Evolutionary conservation across 2,797 vertebrate species (phyloP).

Genomic region (Acestrorhynchus altus): DNA sequence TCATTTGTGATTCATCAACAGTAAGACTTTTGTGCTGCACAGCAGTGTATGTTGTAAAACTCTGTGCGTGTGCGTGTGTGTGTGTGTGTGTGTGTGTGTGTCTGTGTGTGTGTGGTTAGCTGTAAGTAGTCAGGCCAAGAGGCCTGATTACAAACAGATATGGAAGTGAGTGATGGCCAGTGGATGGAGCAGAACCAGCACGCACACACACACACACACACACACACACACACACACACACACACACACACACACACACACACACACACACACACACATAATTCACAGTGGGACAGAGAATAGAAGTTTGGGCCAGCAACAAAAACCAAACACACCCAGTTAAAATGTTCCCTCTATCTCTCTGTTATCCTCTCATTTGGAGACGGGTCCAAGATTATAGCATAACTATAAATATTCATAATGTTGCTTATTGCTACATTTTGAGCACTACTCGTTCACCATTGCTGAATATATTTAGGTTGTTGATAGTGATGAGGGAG

Average conservation of each 20-base stretch:
- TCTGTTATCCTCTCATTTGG: not conserved
- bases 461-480: not conserved
- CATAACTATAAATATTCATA: conserved; percentile 7
- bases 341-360: conserved; percentile 14
- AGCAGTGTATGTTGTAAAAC: conserved; percentile 5
- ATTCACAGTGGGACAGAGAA: not conserved
- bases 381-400: not conserved
- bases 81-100: conserved; percentile 14
- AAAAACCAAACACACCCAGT: conserved; percentile 37
- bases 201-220: too few species aligned
- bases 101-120: conserved; percentile 36
- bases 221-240: conserved; percentile 7
- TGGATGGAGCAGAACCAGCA: conserved; percentile 42
- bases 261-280: conserved; percentile 10
- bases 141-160: conserved; percentile 58
- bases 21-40: not conserved
- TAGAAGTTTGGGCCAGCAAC: conserved; percentile 8
- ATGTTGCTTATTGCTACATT: not conserved
- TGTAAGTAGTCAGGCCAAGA: conserved; percentile 37
- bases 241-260: not conserved
- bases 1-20: conserved; percentile 2
- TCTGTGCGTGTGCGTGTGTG: conserved; percentile 15
- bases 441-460: not conserved
- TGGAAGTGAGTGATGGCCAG: conserved; percentile 42
- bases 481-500: not conserved